Conservation (phyloP, 1,140 invertebrate species). For the Leptinotarsa defecta region DNA sequence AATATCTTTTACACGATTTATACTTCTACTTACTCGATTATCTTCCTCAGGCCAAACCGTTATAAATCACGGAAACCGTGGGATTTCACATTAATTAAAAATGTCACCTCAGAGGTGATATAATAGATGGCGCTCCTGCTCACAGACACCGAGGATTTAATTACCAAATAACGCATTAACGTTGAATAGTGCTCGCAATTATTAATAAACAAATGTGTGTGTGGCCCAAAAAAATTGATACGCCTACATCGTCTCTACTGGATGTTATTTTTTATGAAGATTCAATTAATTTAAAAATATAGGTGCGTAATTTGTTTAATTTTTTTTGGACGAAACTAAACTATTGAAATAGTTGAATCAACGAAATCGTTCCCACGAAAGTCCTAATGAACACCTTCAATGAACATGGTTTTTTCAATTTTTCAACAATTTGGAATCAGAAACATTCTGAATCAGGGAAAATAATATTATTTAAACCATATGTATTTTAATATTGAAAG, state of each 20-base stretch:
- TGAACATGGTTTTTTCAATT: too few relatives aligned
- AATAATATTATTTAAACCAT: too few relatives aligned
- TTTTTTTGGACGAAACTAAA: too few relatives aligned
- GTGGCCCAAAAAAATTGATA: slow-evolving; percentile 16
- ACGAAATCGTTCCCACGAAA: too few relatives aligned
- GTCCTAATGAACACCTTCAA: too few relatives aligned
- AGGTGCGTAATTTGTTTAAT: background rate
- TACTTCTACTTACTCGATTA: background rate
- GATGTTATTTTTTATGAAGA: slow-evolving; percentile 14
- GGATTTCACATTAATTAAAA: slow-evolving; percentile 22
- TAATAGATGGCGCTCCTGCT: slow-evolving; percentile 17
- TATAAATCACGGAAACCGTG: slow-evolving; percentile 22
- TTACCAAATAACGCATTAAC: slow-evolving; percentile 23
- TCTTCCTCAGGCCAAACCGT: background rate
- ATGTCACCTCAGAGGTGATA: slow-evolving; percentile 12
- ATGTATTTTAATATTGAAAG: too few relatives aligned
- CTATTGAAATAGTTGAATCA: too few relatives aligned
- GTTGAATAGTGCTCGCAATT: slow-evolving; percentile 13
- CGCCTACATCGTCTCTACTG: slow-evolving; percentile 8
- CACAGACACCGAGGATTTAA: slow-evolving; percentile 13
- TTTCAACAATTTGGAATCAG: too few relatives aligned
- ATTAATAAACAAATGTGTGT: slow-evolving; percentile 19
- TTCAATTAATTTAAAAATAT: background rate
- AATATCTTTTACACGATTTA: slow-evolving; percentile 10
- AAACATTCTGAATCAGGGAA: too few relatives aligned